phyloP scores from a whole-genome alignment of 2,797 vertebrate species.

The Vireo griseus region DNA sequence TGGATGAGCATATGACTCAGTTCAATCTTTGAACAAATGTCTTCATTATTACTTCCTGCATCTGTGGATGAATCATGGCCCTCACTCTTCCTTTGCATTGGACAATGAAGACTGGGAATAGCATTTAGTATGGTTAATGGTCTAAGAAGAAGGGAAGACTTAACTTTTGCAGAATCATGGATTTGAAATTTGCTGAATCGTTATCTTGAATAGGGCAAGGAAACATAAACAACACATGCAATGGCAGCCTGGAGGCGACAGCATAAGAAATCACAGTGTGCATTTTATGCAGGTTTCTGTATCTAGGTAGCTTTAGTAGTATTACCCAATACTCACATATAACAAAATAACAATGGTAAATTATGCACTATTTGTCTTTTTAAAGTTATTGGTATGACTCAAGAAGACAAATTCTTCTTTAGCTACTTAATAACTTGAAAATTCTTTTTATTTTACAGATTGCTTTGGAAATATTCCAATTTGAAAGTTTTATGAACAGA shows the following conservation, averaged over 20 bases:
- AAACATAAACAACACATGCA: neutral
- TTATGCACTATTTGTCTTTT: neutral
- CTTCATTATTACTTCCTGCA: slow-evolving; percentile 35
- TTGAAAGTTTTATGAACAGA: neutral
- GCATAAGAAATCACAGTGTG: neutral
- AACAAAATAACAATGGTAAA: neutral
- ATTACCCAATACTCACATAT: neutral
- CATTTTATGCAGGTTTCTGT: neutral
- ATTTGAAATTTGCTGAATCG: neutral
- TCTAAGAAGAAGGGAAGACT: neutral
- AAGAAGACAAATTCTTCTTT: neutral
- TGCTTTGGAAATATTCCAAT: neutral
- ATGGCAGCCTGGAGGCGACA: neutral
- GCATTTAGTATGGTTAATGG: neutral
- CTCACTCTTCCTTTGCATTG: neutral
- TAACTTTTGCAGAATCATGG: neutral
- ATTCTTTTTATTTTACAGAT: neutral
- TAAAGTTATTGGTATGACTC: neutral
- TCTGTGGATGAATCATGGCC: slow-evolving; percentile 37
- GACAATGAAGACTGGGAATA: neutral
- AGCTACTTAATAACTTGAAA: neutral
- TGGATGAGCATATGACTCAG: slow-evolving; percentile 41
- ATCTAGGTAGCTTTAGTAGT: neutral
- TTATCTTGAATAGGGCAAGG: neutral
- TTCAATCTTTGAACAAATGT: neutral